Percentiles rank a stretch among this genome's conserved stretches.
Conservation (phyloP, 2,888 invertebrate genomes). For the Steinernema hermaphroditum region DNA sequence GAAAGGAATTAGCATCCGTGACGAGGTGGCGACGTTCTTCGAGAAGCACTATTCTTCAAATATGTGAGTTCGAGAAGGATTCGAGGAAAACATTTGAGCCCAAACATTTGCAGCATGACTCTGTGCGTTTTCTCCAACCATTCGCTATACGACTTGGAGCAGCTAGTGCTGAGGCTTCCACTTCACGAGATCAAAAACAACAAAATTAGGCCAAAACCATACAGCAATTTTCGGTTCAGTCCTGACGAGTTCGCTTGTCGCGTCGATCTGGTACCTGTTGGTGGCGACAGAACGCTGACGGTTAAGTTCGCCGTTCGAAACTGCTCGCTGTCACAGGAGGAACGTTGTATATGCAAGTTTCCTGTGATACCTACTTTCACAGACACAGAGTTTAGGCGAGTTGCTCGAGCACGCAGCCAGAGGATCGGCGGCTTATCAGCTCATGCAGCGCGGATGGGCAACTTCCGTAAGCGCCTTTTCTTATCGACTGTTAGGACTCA, state of each 20-base stretch:
- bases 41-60: conserved; percentile 89
- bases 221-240: conserved; percentile 83
- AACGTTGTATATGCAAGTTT: neutral
- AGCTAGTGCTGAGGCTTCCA: conserved; percentile 41
- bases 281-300: neutral
- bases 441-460: conserved; percentile 86
- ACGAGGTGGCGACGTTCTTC: conserved; percentile 86
- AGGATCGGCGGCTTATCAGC: conserved; percentile 84
- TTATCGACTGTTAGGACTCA: conserved; percentile 89
- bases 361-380: neutral
- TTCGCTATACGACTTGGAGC: conserved; percentile 81
- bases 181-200: conserved; percentile 77
- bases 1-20: conserved; percentile 79
- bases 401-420: conserved; percentile 93
- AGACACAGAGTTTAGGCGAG: conserved; percentile 72
- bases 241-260: conserved; percentile 73
- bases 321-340: neutral
- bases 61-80: conserved; percentile 59
- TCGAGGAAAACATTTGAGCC: neutral
- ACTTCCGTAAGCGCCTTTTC: conserved; percentile 75
- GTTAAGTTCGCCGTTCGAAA: neutral
- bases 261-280: conserved; percentile 78
- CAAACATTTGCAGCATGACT: conserved; percentile 66
- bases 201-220: conserved; percentile 75
- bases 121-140: conserved; percentile 72